Evolutionary conservation across 2,113 vertebrate species (phyloP).

Genomic region (Sebastes fasciatus): DNA sequence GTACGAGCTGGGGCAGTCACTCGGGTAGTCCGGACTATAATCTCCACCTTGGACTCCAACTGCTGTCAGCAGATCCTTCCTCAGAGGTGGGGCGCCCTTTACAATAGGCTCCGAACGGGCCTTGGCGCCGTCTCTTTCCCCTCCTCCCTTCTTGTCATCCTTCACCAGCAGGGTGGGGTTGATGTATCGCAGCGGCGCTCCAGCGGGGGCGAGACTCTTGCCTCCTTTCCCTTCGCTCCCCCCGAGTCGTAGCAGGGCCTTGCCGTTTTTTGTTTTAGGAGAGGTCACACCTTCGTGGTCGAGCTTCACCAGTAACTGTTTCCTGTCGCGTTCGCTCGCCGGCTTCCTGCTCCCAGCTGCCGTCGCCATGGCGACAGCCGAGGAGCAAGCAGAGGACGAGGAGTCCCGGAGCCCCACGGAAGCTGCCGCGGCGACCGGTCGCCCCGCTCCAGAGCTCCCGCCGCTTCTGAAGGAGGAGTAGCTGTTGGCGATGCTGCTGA

Average conservation of each 20-base stretch:
- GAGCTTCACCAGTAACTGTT: slow-evolving; percentile 95
- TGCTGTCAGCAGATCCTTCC: slow-evolving; percentile 83
- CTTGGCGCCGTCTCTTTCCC: slow-evolving; percentile 63
- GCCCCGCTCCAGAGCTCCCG: slow-evolving; percentile 25
- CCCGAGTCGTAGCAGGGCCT: slow-evolving; percentile 88
- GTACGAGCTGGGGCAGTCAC: slow-evolving; percentile 95
- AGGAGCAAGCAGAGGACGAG: slow-evolving; percentile 59
- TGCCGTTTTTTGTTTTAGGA: slow-evolving; percentile 95
- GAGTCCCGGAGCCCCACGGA: slow-evolving; percentile 74
- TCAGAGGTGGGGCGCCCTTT: slow-evolving; percentile 83
- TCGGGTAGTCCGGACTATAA: slow-evolving; percentile 90
- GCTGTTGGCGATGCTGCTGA: slow-evolving; percentile 94
- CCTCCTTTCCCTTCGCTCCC: slow-evolving; percentile 86
- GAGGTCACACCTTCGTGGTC: slow-evolving; percentile 98
- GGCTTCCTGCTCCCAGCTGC: slow-evolving; percentile 61
- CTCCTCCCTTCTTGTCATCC: slow-evolving; percentile 86
- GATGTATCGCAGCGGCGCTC: slow-evolving; percentile 80
- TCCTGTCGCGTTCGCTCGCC: slow-evolving; percentile 77
- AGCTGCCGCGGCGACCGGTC: slow-evolving; percentile 75
- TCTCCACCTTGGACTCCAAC: slow-evolving; percentile 81
- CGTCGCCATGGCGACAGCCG: slow-evolving; percentile 43
- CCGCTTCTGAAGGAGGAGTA: slow-evolving; percentile 87
- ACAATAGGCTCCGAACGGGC: slow-evolving; percentile 78
- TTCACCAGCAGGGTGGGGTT: slow-evolving; percentile 86
- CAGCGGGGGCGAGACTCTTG: slow-evolving; percentile 72